Evolutionary conservation across 2,113 vertebrate species (phyloP).

Genomic region (Vanacampus margaritifer): DNA sequence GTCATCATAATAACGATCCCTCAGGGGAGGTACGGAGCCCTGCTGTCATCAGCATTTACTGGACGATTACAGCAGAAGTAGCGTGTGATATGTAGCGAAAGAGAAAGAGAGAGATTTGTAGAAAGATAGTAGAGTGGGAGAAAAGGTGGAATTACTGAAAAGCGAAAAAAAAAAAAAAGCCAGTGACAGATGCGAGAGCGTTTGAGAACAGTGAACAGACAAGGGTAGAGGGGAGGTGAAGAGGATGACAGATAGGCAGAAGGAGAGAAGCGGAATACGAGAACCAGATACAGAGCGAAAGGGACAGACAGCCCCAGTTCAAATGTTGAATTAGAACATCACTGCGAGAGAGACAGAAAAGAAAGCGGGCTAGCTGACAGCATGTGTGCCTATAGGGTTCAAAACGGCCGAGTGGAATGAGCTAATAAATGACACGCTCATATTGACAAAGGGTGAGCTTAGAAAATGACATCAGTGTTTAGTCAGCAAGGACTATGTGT

Average conservation of each 20-base stretch:
- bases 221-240: slow-evolving; percentile 11
- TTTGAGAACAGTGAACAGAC: slow-evolving; percentile 14
- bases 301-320: slow-evolving; percentile 31
- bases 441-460: slow-evolving; percentile 25
- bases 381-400: slow-evolving; percentile 21
- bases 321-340: slow-evolving; percentile 50
- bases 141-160: background rate
- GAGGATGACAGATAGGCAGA: slow-evolving; percentile 29
- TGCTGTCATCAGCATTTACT: slow-evolving; percentile 54
- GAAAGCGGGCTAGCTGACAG: slow-evolving; percentile 23
- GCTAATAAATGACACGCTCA: slow-evolving; percentile 33
- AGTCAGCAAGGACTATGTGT: slow-evolving; percentile 57
- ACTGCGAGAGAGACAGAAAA: slow-evolving; percentile 16
- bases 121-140: too few species aligned
- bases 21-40: slow-evolving; percentile 35
- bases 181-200: background rate
- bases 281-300: slow-evolving; percentile 11
- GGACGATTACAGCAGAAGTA: slow-evolving; percentile 12
- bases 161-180: slow-evolving; percentile 1
- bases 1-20: slow-evolving; percentile 40
- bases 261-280: slow-evolving; percentile 19
- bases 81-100: background rate
- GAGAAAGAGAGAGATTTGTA: background rate
- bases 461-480: slow-evolving; percentile 58
- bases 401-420: slow-evolving; percentile 23